These are phyloP conservation scores for Accipiter virgatus DNA, from an alignment of 2,113 vertebrate species.

Conservation along the genomic window DNA sequence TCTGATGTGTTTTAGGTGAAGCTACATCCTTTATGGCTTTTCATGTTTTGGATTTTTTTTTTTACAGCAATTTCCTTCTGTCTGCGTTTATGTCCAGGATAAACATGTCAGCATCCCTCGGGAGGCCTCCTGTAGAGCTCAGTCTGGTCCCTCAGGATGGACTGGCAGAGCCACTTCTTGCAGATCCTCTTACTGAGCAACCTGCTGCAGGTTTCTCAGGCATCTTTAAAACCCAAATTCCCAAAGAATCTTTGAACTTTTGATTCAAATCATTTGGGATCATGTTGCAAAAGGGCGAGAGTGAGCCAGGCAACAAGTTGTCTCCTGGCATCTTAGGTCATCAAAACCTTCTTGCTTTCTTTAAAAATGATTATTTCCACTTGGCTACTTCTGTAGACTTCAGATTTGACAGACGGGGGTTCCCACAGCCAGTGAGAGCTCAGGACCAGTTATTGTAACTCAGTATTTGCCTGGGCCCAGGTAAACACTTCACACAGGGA, in stretches of 20 bases:
- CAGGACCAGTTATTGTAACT: neutral
- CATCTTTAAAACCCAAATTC: neutral
- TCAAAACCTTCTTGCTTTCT: neutral
- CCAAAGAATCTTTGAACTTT: neutral
- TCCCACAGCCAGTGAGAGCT: neutral
- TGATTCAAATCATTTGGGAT: neutral
- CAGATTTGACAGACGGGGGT: neutral
- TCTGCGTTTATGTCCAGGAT: neutral
- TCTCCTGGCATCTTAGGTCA: neutral
- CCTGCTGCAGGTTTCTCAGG: neutral
- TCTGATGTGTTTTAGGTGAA: neutral
- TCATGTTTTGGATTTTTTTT: neutral
- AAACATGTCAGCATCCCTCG: neutral
- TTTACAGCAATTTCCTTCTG: neutral
- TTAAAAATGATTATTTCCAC: neutral
- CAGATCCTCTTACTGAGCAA: neutral
- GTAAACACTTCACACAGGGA: neutral
- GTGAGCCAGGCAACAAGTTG: neutral
- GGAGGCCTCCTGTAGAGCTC: neutral
- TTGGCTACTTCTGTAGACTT: neutral
- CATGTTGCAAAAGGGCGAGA: neutral
- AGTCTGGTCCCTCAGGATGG: neutral
- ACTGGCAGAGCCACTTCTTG: neutral
- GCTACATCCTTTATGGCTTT: neutral
- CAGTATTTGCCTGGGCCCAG: neutral